Base-by-base conservation (phyloP, 2,888 invertebrate genomes). In the Megamerina dolium region DNA sequence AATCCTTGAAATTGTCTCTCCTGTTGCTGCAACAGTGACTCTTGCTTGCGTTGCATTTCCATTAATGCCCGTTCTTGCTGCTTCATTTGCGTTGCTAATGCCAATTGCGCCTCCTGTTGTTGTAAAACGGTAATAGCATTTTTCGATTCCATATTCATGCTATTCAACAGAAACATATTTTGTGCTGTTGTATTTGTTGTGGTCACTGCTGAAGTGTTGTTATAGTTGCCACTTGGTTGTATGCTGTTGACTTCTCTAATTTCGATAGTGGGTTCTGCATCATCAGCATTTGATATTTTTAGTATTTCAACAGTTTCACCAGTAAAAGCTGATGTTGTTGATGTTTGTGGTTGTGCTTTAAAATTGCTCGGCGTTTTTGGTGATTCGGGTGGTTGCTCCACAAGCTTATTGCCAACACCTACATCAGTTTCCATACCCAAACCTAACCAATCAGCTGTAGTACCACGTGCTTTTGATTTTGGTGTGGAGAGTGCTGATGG, bases 41-140 rank as follows among this genome's bases (percentile, higher is more conserved):
- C 65, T 46, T 72, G 72, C 6, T 61, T 61, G 9, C 56, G 58
- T 48, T 71, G 70, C 70, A 72, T 71, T 27, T 72, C 68, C 9
- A 64, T 27, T 13, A 72, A 46, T 0, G 64, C 60, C 1, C 49
- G 47, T 48, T 72, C 72, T 46, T 72, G 72, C 21, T 53, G 60
- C 43, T 68, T 69, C 63, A 72, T 64, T 49, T 72, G 70, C 0
- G 60, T 46, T 1, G 68, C 70, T 35, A 72, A 56, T 5, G 59
- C 43, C 19, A 72, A 36, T 41, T 72, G 72, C 0, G 66, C 52
- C 41, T 72, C 68, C 47, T 72, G 72, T 45, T 72, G 69, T 42
- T 70, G 63, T 16, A 72, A 35, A 1, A 59, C 55, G 17, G 61
- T 58, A 13, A 62, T 50, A 9, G 58, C 57, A 33, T 63, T 66